Percentiles rank a stretch among this genome's conserved stretches.
These are phyloP conservation scores for Zingel zingel DNA, from an alignment of 2,113 vertebrate genomes.

Conservation along the genomic window DNA sequence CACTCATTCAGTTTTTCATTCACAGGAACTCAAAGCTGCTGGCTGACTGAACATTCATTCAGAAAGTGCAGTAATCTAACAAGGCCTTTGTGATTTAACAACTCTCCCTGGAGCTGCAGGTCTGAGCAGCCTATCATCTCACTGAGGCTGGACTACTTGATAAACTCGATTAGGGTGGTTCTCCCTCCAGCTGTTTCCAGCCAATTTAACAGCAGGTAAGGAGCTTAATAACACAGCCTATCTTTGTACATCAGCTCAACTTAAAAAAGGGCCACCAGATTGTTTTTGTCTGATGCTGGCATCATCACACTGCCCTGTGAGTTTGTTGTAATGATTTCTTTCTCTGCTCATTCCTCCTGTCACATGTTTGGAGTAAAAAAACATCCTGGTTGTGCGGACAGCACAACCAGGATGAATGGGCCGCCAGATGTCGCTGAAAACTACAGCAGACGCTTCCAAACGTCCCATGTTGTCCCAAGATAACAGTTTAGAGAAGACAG, in stretches of 20 bases:
- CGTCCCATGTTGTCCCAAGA: constrained; percentile 39
- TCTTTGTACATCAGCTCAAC: constrained; percentile 27
- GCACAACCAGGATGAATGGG: constrained; percentile 57
- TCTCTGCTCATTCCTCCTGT: constrained; percentile 57
- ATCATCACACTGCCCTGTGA: constrained; percentile 45
- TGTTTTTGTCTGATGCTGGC: constrained; percentile 22
- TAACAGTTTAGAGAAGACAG: constrained; percentile 27
- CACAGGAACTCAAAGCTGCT: constrained; percentile 36
- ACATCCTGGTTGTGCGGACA: constrained; percentile 62
- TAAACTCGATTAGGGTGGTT: constrained; percentile 9
- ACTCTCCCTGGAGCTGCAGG: constrained; percentile 35
- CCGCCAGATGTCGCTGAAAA: constrained; percentile 61
- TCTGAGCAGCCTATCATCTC: constrained; percentile 24
- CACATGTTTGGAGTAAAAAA: constrained; percentile 75
- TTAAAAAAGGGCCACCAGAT: not conserved
- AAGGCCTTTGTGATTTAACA: constrained; percentile 43
- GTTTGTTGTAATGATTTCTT: constrained; percentile 61
- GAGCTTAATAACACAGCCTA: constrained; percentile 19
- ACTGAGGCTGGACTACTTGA: constrained; percentile 8
- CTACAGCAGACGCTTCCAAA: constrained; percentile 22
- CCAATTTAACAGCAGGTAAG: constrained; percentile 36
- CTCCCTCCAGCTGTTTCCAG: constrained; percentile 29
- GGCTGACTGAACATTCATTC: constrained; percentile 57
- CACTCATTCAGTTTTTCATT: constrained; percentile 49
- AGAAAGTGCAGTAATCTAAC: constrained; percentile 50